phyloP scores from a whole-genome alignment of 2,888 invertebrate species.

The Pachymerium ferrugineum region DNA sequence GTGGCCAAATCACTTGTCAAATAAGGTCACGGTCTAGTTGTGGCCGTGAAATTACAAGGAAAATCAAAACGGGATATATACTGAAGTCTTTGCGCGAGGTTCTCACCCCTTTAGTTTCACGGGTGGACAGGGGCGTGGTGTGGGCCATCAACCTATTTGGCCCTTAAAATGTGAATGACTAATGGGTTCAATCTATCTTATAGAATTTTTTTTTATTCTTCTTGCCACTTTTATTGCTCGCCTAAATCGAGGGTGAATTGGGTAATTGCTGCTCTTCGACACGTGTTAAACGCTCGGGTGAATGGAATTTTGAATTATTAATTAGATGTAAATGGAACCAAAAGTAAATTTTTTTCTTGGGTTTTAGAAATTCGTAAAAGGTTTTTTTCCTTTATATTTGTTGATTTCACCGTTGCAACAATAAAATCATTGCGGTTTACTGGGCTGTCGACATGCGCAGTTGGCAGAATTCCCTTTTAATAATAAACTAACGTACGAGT shows the following conservation, averaged over 20 bases:
- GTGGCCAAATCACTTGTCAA: neutral
- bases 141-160: neutral
- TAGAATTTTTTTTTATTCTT: neutral
- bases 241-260: neutral
- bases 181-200: neutral
- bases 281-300: no score
- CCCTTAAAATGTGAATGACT: neutral
- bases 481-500: no score
- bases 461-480: no score
- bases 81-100: neutral
- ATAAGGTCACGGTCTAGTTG: slow-evolving; percentile 12
- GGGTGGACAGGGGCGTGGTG: neutral
- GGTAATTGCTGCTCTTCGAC: no score
- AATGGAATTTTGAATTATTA: no score
- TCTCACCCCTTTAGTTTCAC: slow-evolving; percentile 11
- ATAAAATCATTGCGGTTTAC: no score
- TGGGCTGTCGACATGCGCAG: no score
- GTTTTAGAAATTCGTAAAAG: no score
- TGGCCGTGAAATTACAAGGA: slow-evolving; percentile 14
- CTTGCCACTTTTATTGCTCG: neutral
- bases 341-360: no score
- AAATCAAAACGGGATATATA: neutral
- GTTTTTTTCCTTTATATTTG: no score
- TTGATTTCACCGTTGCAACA: no score
- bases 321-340: no score